These are phyloP conservation scores for Chironomus striatipennis DNA, from an alignment of 1,140 invertebrate genomes.

Conservation along the genomic window DNA sequence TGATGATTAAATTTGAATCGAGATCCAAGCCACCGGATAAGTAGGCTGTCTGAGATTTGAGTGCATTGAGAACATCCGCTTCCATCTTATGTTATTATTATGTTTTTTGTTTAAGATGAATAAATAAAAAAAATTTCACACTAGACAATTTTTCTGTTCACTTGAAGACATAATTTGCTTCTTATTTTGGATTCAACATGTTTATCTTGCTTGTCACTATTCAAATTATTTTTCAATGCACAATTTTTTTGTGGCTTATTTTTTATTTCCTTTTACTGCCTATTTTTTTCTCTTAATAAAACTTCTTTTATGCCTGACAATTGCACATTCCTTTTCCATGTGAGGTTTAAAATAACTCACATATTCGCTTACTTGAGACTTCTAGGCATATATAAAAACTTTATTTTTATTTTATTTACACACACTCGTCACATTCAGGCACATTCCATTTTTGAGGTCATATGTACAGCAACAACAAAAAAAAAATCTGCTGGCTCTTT, in stretches of 20 bases:
- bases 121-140: too few species aligned
- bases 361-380: too few species aligned
- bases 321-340: too few species aligned
- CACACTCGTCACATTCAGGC: background rate
- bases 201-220: background rate
- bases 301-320: too few species aligned
- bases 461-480: background rate
- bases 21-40: conserved; percentile 57
- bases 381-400: too few species aligned
- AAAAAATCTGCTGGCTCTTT: background rate
- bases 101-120: background rate
- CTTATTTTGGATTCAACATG: background rate
- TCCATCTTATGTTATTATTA: conserved; percentile 33
- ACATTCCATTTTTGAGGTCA: conserved; percentile 1
- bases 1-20: conserved; percentile 51
- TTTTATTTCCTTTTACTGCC: too few species aligned
- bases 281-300: too few species aligned
- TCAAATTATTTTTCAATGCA: too few species aligned
- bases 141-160: too few species aligned
- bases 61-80: conserved; percentile 43
- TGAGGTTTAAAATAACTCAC: too few species aligned
- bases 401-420: conserved; percentile 3
- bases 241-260: too few species aligned
- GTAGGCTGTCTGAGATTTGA: conserved; percentile 47
- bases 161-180: background rate